These are phyloP conservation scores for Myotis vivesi DNA, from an alignment of 2,797 vertebrate species.

Conservation along the genomic window DNA sequence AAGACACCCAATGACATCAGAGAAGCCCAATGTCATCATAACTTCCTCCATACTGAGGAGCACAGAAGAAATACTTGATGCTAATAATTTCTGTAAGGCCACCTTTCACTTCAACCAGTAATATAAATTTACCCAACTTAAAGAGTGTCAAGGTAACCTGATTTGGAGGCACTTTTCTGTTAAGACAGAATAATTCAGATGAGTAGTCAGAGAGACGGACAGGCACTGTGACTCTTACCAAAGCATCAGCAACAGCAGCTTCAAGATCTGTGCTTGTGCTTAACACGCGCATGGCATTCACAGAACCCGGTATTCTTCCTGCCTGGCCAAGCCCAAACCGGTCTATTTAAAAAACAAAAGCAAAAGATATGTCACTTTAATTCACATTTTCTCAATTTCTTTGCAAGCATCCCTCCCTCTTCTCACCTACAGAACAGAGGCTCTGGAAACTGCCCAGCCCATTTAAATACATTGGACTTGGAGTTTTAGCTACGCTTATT, in stretches of 20 bases:
- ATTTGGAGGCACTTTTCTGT: not conserved
- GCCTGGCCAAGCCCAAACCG: conserved; percentile 95
- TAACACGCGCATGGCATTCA: conserved; percentile 95
- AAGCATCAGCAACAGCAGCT: conserved; percentile 96
- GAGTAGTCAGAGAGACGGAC: conserved; percentile 66
- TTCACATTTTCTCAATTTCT: conserved; percentile 69
- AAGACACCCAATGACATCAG: conserved; percentile 37
- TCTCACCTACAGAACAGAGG: conserved; percentile 48
- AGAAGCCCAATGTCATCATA: conserved; percentile 47
- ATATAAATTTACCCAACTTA: conserved; percentile 51
- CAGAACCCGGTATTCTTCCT: conserved; percentile 94
- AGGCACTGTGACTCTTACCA: conserved; percentile 88
- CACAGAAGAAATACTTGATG: not conserved
- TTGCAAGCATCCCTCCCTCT: conserved; percentile 68
- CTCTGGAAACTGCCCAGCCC: conserved; percentile 60
- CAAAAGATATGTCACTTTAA: conserved; percentile 77
- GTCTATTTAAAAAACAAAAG: conserved; percentile 87
- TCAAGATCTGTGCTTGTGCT: conserved; percentile 98
- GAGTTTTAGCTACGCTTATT: not conserved
- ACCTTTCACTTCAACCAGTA: not conserved
- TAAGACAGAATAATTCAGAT: conserved; percentile 58
- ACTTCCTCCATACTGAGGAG: not conserved
- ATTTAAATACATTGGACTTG: not conserved
- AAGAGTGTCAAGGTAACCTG: not conserved
- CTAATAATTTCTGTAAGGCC: not conserved